Evolutionary conservation across 2,888 invertebrate species (phyloP), one percentile per base, ranked within the genome.

Genomic region (Camptogramma bilineatum): DNA sequence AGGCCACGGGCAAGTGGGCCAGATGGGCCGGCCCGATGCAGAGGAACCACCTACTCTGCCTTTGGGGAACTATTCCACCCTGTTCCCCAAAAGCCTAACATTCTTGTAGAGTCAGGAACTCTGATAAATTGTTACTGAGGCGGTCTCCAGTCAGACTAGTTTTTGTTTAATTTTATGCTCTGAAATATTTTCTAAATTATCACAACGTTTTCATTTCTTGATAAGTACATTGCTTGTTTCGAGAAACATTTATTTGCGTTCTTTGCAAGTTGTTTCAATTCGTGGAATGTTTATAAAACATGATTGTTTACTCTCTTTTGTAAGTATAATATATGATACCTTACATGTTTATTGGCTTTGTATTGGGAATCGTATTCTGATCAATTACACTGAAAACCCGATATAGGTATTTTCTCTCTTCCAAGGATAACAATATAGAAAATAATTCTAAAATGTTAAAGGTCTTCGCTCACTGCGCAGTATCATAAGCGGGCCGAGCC

Each of bases 241-340:
- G 16, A 44, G 44, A 44, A 16, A 17, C 16, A 17, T 44, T 16
- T 44, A 34, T 34, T 34, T 34, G 13, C 34, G 34, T 44, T 42
- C 10, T n/a, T 44, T 44, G 16, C 44, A 44, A 44, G 44, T 44
- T 44, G 16, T 44, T 44, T 44, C 16, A 44, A 44, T 44, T 44
- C 16, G 44, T 13, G 21, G 13, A 44, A 44, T 44, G 44, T 44
- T 44, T 44, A 44, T 44, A 44, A 16, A 44, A 13, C 44, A 17
- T 16, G 44, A 44, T 44, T 44, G 44, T 44, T 44, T 44, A 44
- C 16, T 44, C 17, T 44, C 44, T 16, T 13, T 44, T 44, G 16
- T 44, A 17, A 17, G 44, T 8, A 17, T 44, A 17, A 44, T 44
- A 44, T 42, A 16, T 39, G 34, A 39, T 39, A 13, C 1, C 34